Percentiles rank a stretch among this genome's conserved stretches.
Evolutionary conservation across 2,888 invertebrate genomes (phyloP).

Genomic region (Caenorhabditis panamensis): DNA sequence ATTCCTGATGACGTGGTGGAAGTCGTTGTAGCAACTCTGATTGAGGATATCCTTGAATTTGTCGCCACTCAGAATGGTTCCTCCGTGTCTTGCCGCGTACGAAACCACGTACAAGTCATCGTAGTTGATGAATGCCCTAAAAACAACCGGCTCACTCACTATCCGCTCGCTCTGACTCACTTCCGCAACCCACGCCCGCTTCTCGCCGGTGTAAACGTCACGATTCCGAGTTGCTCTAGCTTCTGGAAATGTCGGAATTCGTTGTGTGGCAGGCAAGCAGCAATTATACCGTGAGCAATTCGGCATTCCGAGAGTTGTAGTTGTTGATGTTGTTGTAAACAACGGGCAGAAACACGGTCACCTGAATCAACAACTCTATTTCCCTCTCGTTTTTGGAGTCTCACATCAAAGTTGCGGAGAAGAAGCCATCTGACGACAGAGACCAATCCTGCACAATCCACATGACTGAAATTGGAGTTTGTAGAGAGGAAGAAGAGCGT

Average conservation of each 20-base stretch:
- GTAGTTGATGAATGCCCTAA: conserved; percentile 74
- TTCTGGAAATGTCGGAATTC: conserved; percentile 55
- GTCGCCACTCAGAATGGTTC: conserved; percentile 73
- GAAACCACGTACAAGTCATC: conserved; percentile 74
- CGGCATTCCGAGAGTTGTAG: conserved; percentile 66
- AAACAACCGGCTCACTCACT: neutral
- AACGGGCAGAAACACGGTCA: conserved; percentile 72
- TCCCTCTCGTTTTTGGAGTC: neutral
- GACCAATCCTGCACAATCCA: conserved; percentile 74
- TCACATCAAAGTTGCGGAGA: conserved; percentile 70
- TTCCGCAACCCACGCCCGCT: conserved; percentile 67
- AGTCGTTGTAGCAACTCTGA: conserved; percentile 66
- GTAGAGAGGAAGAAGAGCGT: neutral
- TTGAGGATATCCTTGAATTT: conserved; percentile 74
- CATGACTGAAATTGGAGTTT: conserved; percentile 62
- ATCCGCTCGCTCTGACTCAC: conserved; percentile 35
- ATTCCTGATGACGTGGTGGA: conserved; percentile 65
- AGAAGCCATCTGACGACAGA: conserved; percentile 72
- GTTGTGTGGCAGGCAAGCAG: neutral
- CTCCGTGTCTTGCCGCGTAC: conserved; percentile 72
- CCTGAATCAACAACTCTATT: conserved; percentile 7
- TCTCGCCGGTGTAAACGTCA: conserved; percentile 75
- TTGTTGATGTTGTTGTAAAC: conserved; percentile 75
- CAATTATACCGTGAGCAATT: conserved; percentile 51
- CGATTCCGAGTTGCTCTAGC: conserved; percentile 69